Base-by-base conservation (phyloP, 2,797 vertebrate genomes). In the Ctenopoma kingsleyae region DNA sequence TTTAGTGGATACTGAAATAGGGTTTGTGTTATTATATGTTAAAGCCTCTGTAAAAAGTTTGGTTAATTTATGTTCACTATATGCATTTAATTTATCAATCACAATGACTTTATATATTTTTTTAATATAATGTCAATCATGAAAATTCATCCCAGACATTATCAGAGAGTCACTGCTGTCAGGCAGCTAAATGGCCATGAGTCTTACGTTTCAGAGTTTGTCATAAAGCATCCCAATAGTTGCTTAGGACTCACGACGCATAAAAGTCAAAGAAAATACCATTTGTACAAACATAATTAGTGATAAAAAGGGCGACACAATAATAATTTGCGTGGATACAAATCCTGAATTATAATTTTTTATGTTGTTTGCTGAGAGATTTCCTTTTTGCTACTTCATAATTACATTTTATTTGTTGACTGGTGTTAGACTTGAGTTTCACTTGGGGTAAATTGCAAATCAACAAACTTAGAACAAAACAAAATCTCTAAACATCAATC, bases 171-270 rank as follows among this genome's bases (percentile, higher is more conserved):
- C 55, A 56, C 30, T 77, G 40, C 63, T 71, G 57, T 73, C 54
- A 77, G 40, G 76, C 70, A 82, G 69, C 75, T 49, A 51, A 71
- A 82, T 76, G 59, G 44, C 47, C 43, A 54, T n/a, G 19, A 69
- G 44, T 83, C 90, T 91, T 89, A 91, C 80, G 63, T 91, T 88
- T 86, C 36, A 83, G 67, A 54, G 70, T 85, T 79, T 85, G 61
- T 85, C 77, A 78, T 78, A 47, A 82, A 88, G 54, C 27, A 78
- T 81, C 82, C 87, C 74, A 90, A 78, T 77, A 84, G 79, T 84
- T 85, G 76, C 73, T 82, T 87, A 67, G 74, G 66, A 86, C 86
- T 90, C 88, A 89, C 50, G 50, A 76, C 61, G 55, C 83, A 88
- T 81, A 82, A 75, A 88, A 86, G 84, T 74, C 73, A 89, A 79